Evolutionary conservation across 2,113 vertebrate genomes (phyloP).

Genomic region (Dicaeum eximium): DNA sequence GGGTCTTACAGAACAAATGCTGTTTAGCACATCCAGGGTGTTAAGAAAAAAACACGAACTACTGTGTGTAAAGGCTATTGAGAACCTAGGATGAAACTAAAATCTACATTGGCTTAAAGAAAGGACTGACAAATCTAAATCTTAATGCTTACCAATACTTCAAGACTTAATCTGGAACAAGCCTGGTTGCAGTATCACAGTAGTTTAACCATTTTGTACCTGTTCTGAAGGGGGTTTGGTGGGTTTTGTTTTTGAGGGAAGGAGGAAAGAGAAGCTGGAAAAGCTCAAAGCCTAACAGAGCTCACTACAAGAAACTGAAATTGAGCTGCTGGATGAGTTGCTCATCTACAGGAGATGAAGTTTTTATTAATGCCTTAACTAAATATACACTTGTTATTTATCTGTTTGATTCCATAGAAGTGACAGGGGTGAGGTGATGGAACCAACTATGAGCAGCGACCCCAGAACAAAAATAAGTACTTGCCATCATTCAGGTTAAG

Average conservation of each 20-base stretch:
- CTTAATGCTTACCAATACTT: neutral
- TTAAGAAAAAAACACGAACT: neutral
- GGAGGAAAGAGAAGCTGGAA: neutral
- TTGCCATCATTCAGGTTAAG: neutral
- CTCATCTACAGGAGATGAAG: neutral
- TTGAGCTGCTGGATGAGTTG: neutral
- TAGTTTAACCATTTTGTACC: neutral
- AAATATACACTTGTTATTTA: neutral
- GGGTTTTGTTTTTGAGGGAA: neutral
- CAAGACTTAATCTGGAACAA: neutral
- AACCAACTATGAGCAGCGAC: neutral
- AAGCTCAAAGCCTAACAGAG: neutral
- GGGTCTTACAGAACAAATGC: fast-evolving
- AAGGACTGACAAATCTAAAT: neutral
- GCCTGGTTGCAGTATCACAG: neutral
- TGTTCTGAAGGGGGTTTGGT: neutral
- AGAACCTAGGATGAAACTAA: neutral
- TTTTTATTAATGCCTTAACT: neutral
- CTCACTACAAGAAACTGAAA: neutral
- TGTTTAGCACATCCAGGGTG: neutral
- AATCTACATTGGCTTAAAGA: neutral
- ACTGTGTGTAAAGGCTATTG: neutral
- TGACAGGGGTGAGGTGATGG: too few relatives aligned
- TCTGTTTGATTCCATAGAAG: neutral
- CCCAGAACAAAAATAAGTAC: neutral